Evolutionary conservation across 2,888 invertebrate genomes (phyloP).

Genomic region (Chloroclystis v-ata): DNA sequence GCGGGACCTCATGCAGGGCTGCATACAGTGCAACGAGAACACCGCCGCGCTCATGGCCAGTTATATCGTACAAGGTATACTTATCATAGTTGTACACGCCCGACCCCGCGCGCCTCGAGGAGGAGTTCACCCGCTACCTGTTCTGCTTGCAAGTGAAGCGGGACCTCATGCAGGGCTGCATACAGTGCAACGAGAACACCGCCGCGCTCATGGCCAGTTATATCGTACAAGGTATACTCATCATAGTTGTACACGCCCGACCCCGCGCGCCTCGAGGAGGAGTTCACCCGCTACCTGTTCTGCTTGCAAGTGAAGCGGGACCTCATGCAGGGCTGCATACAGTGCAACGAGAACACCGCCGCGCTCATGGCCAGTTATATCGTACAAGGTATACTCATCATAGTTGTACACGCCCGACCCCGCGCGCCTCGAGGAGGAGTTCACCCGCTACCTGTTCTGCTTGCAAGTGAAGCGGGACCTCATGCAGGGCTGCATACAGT

Average conservation of each 20-base stretch:
- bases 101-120: conserved; percentile 97
- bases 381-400: no score
- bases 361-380: no score
- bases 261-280: no score
- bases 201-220: conserved; percentile 99
- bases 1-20: conserved; percentile 93
- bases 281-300: no score
- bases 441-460: conserved; percentile 97
- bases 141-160: conserved; percentile 98
- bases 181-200: conserved; percentile 99
- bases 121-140: conserved; percentile 98
- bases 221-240: conserved; percentile 90
- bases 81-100: conserved; percentile 96
- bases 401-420: conserved; percentile 99
- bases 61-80: conserved; percentile 96
- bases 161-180: conserved; percentile 92
- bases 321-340: no score
- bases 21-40: conserved; percentile 98
- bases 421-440: conserved; percentile 97
- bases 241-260: not conserved
- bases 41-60: conserved; percentile 99
- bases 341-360: no score
- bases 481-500: conserved; percentile 93
- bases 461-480: conserved; percentile 98
- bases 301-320: no score